Conservation (phyloP, 2,797 vertebrate species). For the Chloroceryle inda region DNA sequence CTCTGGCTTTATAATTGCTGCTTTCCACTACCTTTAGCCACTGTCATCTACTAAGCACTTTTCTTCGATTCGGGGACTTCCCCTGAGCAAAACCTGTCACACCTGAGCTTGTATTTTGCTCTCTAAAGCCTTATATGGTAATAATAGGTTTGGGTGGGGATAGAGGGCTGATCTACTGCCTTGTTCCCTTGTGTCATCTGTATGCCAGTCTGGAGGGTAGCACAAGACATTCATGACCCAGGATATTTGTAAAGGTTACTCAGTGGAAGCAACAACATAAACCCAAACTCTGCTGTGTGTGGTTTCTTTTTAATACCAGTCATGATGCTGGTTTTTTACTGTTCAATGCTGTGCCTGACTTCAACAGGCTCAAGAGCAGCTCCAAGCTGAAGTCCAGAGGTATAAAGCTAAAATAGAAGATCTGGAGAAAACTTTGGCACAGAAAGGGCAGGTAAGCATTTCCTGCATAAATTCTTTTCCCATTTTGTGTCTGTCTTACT, state of each 20-base stretch:
- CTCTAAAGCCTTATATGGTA: background rate
- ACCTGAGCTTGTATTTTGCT: background rate
- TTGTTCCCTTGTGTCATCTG: background rate
- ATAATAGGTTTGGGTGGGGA: background rate
- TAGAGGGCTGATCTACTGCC: background rate
- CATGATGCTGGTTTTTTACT: background rate
- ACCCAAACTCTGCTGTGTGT: background rate
- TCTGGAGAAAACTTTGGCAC: slow-evolving; percentile 91
- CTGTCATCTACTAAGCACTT: background rate
- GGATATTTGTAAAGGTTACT: background rate
- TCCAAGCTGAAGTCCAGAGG: slow-evolving; percentile 92
- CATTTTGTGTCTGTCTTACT: background rate
- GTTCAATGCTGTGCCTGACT: slow-evolving; percentile 41
- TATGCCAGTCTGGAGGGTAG: background rate
- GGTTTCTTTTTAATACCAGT: background rate
- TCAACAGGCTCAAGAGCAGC: slow-evolving; percentile 93
- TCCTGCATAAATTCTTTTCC: background rate
- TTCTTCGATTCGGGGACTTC: background rate
- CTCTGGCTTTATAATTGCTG: background rate
- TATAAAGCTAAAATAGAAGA: slow-evolving; percentile 99
- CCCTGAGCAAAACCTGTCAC: background rate
- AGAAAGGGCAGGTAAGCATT: slow-evolving; percentile 92
- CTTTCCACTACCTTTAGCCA: background rate
- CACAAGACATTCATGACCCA: background rate
- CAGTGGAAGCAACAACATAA: background rate